Base-by-base conservation (phyloP, 2,113 vertebrate genomes). In the Mugil cephalus region DNA sequence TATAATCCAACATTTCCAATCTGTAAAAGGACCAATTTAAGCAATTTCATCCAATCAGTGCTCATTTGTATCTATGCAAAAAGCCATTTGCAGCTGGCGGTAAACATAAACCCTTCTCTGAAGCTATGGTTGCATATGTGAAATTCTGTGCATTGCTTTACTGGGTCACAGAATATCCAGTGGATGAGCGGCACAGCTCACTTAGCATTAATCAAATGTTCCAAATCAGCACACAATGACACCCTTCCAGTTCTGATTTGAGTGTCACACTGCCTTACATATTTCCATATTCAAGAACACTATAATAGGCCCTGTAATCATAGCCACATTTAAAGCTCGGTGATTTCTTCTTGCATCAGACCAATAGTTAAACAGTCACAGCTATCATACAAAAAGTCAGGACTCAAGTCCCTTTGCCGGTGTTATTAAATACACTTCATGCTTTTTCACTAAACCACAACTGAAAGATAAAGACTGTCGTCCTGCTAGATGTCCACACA, bases 41-140 rank as follows among this genome's bases (percentile, higher is more conserved):
- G 43, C n/a, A 2, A 38, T 61, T 54, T 61, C 54, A 36, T 52
- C 18, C 42, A 70, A 69, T 66, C 62, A 81, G 12, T 36, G 2
- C 36, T 66, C 4, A 54, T 79, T 48, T 75, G 19, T 38, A 80
- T 58, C 38, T 19, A 53, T 30, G 51, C 46, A 47, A 36, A n/a
- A 74, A 43, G 42, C 10, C 15, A 3, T n/a, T 18, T 18, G 43
- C 51, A 60, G 54, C 42, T 54, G 45, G 50, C 10, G n/a, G 35
- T 8, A 63, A 51, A 51, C 18, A 17, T 21, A 59, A 51, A 15
- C 17, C 40, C 24, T 13, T 40, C 13, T 10, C 30, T 55, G 24
- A 4, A 51, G 45, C 21, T 50, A 7, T 52, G 38, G 62, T 45
- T 56, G 19, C 34, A 18, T 40, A 72, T 35, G 39, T 43, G 1